Evolutionary conservation across 2,113 vertebrate genomes (phyloP).

Genomic region (Todiramphus saurophagus): DNA sequence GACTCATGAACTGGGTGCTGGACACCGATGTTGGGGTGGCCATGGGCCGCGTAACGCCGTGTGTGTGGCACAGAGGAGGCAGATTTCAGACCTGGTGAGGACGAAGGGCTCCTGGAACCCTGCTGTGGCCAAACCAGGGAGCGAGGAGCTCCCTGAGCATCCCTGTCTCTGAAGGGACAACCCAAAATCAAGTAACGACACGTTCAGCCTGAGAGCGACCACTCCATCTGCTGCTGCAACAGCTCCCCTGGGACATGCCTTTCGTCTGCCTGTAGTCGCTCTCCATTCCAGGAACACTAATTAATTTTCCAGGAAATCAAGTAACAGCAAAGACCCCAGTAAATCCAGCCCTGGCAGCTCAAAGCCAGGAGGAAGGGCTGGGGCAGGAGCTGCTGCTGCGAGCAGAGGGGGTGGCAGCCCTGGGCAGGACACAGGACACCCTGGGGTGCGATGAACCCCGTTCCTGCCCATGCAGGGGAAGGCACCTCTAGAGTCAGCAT

Average conservation of each 20-base stretch:
- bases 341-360: neutral
- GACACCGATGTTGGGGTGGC: neutral
- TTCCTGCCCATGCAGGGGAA: fast-evolving
- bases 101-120: neutral
- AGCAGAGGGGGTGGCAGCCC: neutral
- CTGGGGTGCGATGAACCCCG: fast-evolving
- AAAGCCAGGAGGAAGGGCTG: neutral
- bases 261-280: neutral
- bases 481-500: no score
- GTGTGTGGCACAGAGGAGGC: neutral
- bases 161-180: fast-evolving
- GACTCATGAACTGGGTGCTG: neutral
- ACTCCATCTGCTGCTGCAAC: fast-evolving
- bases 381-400: neutral
- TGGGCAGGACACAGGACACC: fast-evolving
- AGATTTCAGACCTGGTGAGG: neutral
- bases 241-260: neutral
- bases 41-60: neutral
- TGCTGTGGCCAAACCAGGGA: no score
- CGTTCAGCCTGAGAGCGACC: fast-evolving
- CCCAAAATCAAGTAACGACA: fast-evolving
- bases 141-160: neutral
- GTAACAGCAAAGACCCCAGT: fast-evolving
- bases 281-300: neutral
- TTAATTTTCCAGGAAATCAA: neutral